Percentiles rank a stretch among this genome's conserved stretches.
These are phyloP conservation scores for Orycteropus afer DNA, from an alignment of 2,113 vertebrate species.

Conservation along the genomic window DNA sequence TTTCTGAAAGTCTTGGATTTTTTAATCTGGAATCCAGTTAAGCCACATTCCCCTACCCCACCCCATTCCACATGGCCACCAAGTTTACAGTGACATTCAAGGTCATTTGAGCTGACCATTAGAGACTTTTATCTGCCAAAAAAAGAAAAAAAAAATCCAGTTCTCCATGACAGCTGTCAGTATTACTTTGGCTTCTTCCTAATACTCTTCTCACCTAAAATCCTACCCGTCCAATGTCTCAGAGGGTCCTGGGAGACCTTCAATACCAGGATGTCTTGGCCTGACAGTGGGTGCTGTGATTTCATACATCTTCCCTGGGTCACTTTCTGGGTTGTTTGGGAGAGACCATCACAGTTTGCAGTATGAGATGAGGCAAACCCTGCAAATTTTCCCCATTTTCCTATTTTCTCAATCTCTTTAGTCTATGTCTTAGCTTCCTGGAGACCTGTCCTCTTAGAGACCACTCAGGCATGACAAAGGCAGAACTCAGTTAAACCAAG, in stretches of 20 bases:
- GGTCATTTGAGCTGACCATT: conserved; percentile 22
- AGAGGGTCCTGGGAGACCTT: not conserved
- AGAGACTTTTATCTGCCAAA: not conserved
- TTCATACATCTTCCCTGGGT: too few relatives aligned
- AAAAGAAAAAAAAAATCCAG: conserved; percentile 25
- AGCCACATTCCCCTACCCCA: not conserved
- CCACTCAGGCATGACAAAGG: not conserved
- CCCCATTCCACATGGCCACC: not conserved
- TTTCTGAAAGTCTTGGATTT: conserved; percentile 56
- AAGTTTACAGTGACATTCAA: not conserved
- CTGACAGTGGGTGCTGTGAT: not conserved
- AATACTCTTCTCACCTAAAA: accelerated
- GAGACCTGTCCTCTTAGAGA: not conserved
- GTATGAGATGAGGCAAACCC: not conserved
- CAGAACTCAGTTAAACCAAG: not conserved
- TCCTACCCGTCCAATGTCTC: not conserved
- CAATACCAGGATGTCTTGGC: not conserved
- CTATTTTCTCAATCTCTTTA: not conserved
- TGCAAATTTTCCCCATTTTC: not conserved
- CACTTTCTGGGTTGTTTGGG: not conserved
- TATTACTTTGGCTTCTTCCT: not conserved
- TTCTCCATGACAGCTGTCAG: not conserved
- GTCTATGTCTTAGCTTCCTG: not conserved
- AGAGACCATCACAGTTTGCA: not conserved
- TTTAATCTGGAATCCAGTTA: conserved; percentile 60